Evolutionary conservation across 2,113 vertebrate genomes (phyloP).

Genomic region (Apteryx owenii): DNA sequence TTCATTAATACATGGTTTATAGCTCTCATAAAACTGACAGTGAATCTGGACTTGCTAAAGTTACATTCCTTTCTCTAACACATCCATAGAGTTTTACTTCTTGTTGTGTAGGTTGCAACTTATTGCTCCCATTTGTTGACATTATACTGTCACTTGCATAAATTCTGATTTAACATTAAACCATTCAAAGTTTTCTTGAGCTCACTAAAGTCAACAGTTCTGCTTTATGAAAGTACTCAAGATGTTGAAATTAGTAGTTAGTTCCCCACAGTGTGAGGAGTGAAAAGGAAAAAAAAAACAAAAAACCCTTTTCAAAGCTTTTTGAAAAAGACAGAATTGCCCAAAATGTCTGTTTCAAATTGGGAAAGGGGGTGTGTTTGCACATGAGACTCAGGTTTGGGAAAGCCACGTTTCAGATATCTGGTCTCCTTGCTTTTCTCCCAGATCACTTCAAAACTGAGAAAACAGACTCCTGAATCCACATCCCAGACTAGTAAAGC

Average conservation of each 20-base stretch:
- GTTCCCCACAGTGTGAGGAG: neutral
- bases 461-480: neutral
- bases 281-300: neutral
- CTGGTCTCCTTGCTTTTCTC: neutral
- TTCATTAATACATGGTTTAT: neutral
- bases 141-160: neutral
- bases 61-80: neutral
- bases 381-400: neutral
- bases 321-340: neutral
- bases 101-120: neutral
- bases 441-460: neutral
- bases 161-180: neutral
- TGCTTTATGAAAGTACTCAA: neutral
- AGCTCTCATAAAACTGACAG: neutral
- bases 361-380: neutral
- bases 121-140: neutral
- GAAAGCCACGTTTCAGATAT: neutral
- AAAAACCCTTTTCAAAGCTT: neutral
- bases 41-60: neutral
- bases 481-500: neutral
- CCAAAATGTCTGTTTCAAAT: neutral
- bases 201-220: neutral
- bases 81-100: neutral
- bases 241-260: neutral
- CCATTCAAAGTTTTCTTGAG: neutral